Evolutionary conservation across 2,113 vertebrate genomes (phyloP), one percentile per base, ranked within the genome.

Genomic region (Bostrychus sinensis): DNA sequence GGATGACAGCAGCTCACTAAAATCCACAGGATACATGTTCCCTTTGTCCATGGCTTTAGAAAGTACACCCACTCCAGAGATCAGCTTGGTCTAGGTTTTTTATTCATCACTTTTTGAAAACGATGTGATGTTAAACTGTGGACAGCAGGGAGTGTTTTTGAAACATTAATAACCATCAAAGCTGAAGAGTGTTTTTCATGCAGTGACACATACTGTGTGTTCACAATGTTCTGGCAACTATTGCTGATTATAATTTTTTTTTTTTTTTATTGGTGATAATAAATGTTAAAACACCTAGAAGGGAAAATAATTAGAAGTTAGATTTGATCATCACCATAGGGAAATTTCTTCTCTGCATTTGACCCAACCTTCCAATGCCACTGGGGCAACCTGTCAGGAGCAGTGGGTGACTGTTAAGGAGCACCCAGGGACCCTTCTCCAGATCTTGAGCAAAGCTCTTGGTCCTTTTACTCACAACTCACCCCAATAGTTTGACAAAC

Each of bases 1-100:
- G 63, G 53, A 70, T 81, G 84, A 86, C 83, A 87, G 80, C 70
- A 59, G 73, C 71, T 77, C 75, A 46, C 55, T 74, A 67, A 77
- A 84, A 81, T 77, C 78, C 73, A 48, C 34, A 66, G 66, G 55
- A 74, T 70, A 67, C 68, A 55, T 71, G 54, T 79, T 73, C 72
- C 38, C 66, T 79, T 86, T 84, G 74, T 86, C 26, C 72, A 14
- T 2, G 59, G 72, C 77, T 66, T 83, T 61, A 72, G 64, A 69
- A 70, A 75, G 43, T 58, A 23, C 79, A 79, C 72, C 78, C 72
- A 75, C 75, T 57, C 73, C 64, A 46, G 19, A 55, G 51, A 38
- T 56, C 13, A 14, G 67, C 48, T 72, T 78, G 30, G 63, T 63
- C 17, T 59, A 48, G 57, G 53, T 73, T 13, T 56, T 39, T 62